phyloP scores from a whole-genome alignment of 1,140 invertebrate genomes.

The Drosophila tani region DNA sequence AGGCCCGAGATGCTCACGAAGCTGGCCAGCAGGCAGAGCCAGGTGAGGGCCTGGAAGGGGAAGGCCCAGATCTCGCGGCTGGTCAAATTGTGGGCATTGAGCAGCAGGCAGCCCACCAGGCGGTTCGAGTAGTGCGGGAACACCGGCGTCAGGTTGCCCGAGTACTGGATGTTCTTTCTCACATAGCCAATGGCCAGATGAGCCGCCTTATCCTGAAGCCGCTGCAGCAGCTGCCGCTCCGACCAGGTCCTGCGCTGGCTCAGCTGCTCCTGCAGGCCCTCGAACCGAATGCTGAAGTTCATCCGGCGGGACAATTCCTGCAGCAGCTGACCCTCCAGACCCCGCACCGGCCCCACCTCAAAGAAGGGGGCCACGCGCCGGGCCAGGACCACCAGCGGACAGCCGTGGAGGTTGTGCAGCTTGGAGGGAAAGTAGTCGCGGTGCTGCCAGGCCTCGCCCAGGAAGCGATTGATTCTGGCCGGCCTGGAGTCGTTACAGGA shows the following conservation, averaged over 20 bases:
- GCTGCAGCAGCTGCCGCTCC: slow-evolving; percentile 41
- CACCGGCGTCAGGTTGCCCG: slow-evolving; percentile 45
- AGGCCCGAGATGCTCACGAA: slow-evolving; percentile 34
- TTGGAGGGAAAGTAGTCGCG: slow-evolving; percentile 56
- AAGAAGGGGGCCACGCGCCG: slow-evolving; percentile 44
- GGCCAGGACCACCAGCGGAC: slow-evolving; percentile 42
- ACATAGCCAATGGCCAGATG: slow-evolving; percentile 60
- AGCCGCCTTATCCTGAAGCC: slow-evolving; percentile 23
- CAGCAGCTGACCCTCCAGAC: slow-evolving; percentile 44
- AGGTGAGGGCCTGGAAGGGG: slow-evolving; percentile 51
- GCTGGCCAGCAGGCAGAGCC: slow-evolving; percentile 44
- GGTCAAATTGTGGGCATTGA: slow-evolving; percentile 54
- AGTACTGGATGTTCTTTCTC: slow-evolving; percentile 43
- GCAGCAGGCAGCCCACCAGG: slow-evolving; percentile 46
- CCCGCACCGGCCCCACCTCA: slow-evolving; percentile 8
- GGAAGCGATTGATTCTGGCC: slow-evolving; percentile 51
- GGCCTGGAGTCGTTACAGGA: slow-evolving; percentile 24
- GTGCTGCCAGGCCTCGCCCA: slow-evolving; percentile 38
- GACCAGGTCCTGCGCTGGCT: slow-evolving; percentile 11
- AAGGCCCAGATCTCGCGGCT: slow-evolving; percentile 53
- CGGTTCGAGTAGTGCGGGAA: slow-evolving; percentile 57
- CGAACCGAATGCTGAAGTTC: slow-evolving; percentile 50
- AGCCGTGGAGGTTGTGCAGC: slow-evolving; percentile 51
- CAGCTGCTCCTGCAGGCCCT: slow-evolving; percentile 25
- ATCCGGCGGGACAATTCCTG: slow-evolving; percentile 43